Evolutionary conservation across 1,140 invertebrate species (phyloP), one percentile per base, ranked within the genome.

Genomic region (Drosophila grimshawi): DNA sequence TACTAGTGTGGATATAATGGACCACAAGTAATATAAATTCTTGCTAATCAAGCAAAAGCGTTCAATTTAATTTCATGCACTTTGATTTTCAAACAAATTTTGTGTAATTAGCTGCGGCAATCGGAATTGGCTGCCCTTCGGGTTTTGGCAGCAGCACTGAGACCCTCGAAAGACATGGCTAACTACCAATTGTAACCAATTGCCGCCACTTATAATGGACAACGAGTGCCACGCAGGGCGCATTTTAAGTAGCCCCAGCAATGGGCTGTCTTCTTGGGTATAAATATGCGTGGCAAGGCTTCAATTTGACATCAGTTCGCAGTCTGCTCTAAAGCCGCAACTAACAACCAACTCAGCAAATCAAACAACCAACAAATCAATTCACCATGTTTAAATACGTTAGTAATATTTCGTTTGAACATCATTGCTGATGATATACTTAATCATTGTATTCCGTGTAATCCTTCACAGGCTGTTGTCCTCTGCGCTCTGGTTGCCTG

Each of bases 311-410:
- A 88, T 88, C 83, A 88, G 83, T 88, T 63, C 77, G 76, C 62
- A 32, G 48, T 75, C 56, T 53, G 83, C 76, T 78, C 71, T 73
- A 64, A 76, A 71, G 8, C 48, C 61, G 48, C 46, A 39, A 45
- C 43, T 68, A 46, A 30, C 62, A 74, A 51, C 51, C 19, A 32
- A 53, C 37, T 4, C 32, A 64, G 4, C 32, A 66, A 82, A 43
- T 56, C 65, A 49, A 53, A 62, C 19, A 74, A 35, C 32, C 59
- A 62, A 57, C 19, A 75, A 56, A 68, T 59, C 43, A 27, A 63
- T 37, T 55, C 64, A 88, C 70, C 57, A 91, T 92, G 90, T 92
- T 89, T 79, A 92, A 92, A 81, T 91, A 72, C 80, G 90, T 92
- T 53, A 92, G 90, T 81, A 61, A 2, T 27, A 5, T 7, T 7